A percentile compares a stretch with the other conserved stretches of the same genome.
Evolutionary conservation across 2,888 invertebrate genomes (phyloP).

Genomic region (Eugnorisma glareosa): DNA sequence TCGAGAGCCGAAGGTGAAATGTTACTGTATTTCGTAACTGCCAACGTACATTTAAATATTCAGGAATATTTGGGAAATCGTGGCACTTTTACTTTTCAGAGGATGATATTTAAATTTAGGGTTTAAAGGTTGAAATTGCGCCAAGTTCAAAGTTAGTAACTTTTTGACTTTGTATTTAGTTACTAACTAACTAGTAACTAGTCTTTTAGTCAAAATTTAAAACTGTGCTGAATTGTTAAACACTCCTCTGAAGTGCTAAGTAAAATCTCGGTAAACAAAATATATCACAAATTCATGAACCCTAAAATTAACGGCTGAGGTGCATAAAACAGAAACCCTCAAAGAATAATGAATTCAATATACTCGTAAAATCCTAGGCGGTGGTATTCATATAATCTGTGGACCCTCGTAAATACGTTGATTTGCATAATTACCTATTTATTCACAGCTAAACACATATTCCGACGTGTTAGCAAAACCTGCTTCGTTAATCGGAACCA

Average conservation of each 20-base stretch:
- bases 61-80: slow-evolving; percentile 39
- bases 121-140: neutral
- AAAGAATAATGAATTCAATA: slow-evolving; percentile 55
- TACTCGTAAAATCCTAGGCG: slow-evolving; percentile 52
- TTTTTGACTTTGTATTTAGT: neutral
- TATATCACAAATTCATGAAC: slow-evolving; percentile 20
- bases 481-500: slow-evolving; percentile 40
- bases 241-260: neutral
- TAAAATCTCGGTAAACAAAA: slow-evolving; percentile 12
- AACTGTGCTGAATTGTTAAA: neutral
- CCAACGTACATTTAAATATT: slow-evolving; percentile 53
- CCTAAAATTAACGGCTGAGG: slow-evolving; percentile 30
- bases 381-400: slow-evolving; percentile 50
- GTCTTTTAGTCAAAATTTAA: neutral
- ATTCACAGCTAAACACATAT: slow-evolving; percentile 64
- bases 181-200: neutral
- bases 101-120: slow-evolving; percentile 10
- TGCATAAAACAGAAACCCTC: slow-evolving; percentile 39
- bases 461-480: slow-evolving; percentile 44
- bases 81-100: slow-evolving; percentile 41
- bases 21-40: slow-evolving; percentile 59
- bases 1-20: slow-evolving; percentile 59
- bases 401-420: slow-evolving; percentile 51
- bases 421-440: slow-evolving; percentile 63
- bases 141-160: neutral